Conservation (phyloP, 2,888 invertebrate genomes). For the Nebria salina region DNA sequence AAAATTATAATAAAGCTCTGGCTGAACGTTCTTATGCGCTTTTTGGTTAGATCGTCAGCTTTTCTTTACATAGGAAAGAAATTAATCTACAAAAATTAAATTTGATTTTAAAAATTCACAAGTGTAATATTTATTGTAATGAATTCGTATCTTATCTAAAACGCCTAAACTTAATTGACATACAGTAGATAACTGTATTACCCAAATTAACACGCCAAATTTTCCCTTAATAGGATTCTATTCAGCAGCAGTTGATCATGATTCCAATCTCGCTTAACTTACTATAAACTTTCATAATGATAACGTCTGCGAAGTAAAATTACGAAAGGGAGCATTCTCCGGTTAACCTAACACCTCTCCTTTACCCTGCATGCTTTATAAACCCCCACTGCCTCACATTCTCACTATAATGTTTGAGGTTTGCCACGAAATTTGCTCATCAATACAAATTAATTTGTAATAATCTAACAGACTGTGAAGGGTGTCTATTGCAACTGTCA, state of each 20-base stretch:
- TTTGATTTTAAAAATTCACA: too few species aligned
- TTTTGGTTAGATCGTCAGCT: too few species aligned
- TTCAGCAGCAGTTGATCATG: not conserved
- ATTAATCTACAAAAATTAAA: too few species aligned
- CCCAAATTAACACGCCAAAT: not conserved
- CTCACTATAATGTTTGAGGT: not conserved
- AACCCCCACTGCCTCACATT: not conserved
- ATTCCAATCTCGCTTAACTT: not conserved
- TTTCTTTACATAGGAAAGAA: too few species aligned
- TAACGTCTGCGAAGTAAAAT: not conserved
- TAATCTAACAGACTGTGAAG: not conserved
- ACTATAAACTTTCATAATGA: not conserved
- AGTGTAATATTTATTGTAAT: too few species aligned
- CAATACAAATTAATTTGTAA: not conserved
- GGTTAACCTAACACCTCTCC: not conserved
- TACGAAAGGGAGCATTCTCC: not conserved
- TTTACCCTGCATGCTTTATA: not conserved
- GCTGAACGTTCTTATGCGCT: too few species aligned
- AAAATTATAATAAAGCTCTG: too few species aligned
- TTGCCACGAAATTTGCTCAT: not conserved
- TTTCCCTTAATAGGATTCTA: not conserved
- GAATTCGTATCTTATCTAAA: not conserved
- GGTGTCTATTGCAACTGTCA: not conserved
- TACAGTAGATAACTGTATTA: not conserved
- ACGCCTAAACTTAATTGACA: not conserved